Evolutionary conservation across 92 coral and sea anemone species (phyloP).

Genomic region (Porites cylindrica): DNA sequence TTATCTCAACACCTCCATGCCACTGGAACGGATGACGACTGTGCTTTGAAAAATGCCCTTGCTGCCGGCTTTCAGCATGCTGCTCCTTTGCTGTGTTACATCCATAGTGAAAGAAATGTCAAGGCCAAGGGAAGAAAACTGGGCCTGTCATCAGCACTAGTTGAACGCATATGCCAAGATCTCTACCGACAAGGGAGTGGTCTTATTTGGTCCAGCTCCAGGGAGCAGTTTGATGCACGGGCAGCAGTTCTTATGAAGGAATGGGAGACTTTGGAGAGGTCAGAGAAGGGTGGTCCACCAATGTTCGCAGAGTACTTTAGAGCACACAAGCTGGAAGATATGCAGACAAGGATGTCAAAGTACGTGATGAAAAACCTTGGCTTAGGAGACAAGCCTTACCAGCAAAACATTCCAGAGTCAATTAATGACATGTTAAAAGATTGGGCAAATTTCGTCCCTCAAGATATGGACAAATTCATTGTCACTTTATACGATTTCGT

Average conservation of each 20-base stretch:
- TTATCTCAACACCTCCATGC: conserved; percentile 22
- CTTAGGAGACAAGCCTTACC: conserved; percentile 33
- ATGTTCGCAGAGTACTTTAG: conserved; percentile 49
- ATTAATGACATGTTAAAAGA: conserved; percentile 64
- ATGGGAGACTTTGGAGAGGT: conserved; percentile 54
- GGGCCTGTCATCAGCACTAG: conserved; percentile 30
- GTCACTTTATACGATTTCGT: conserved; percentile 53
- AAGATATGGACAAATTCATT: conserved; percentile 51
- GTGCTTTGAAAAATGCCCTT: conserved; percentile 46
- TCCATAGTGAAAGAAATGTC: conserved; percentile 57
- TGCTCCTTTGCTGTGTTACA: conserved; percentile 53
- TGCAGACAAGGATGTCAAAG: neutral
- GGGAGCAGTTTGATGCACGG: conserved; percentile 40
- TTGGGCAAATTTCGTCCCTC: conserved; percentile 49
- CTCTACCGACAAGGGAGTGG: conserved; percentile 44
- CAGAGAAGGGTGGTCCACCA: conserved; percentile 51
- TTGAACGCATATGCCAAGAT: conserved; percentile 41
- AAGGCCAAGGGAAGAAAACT: conserved; percentile 45
- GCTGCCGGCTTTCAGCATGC: conserved; percentile 53
- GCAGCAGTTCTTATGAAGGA: conserved; percentile 42
- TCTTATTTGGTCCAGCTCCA: conserved; percentile 48
- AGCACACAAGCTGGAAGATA: no score
- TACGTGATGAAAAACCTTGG: no score
- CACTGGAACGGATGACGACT: conserved; percentile 57
- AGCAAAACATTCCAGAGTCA: conserved; percentile 58